These are phyloP conservation scores for Melopsittacus undulatus DNA, from an alignment of 2,797 vertebrate genomes.

Conservation along the genomic window DNA sequence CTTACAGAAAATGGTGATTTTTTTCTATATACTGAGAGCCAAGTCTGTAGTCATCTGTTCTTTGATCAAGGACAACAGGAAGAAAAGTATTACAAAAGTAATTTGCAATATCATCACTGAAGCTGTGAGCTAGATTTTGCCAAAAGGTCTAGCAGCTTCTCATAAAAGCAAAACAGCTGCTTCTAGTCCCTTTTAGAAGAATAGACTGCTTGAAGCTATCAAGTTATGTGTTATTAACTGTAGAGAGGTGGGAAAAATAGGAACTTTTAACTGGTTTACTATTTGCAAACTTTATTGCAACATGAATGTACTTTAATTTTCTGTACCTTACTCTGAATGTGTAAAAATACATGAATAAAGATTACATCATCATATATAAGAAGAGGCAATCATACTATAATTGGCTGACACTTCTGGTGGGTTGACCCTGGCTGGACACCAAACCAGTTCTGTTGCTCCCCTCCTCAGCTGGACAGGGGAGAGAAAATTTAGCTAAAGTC, in stretches of 20 bases:
- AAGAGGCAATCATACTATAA: not conserved
- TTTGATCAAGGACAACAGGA: not conserved
- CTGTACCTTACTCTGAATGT: not conserved
- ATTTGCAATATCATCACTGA: not conserved
- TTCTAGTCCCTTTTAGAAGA: not conserved
- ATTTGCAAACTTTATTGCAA: not conserved
- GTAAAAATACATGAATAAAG: not conserved
- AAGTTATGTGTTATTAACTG: not conserved
- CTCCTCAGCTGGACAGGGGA: not conserved
- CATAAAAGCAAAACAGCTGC: not conserved
- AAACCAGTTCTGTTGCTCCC: not conserved
- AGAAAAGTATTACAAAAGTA: not conserved
- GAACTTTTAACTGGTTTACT: not conserved
- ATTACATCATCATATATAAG: not conserved
- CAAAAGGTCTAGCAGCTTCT: not conserved
- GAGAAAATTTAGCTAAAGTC: not conserved
- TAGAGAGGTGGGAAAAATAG: rapidly evolving
- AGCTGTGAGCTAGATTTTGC: not conserved
- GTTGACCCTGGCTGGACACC: not conserved
- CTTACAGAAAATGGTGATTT: not conserved
- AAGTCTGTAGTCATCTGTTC: not conserved
- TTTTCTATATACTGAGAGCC: not conserved
- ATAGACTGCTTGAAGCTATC: not conserved
- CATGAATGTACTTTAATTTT: not conserved
- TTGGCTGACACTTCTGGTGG: not conserved